phyloP scores from a whole-genome alignment of 2,113 vertebrate species.

The Engraulis encrasicolus region DNA sequence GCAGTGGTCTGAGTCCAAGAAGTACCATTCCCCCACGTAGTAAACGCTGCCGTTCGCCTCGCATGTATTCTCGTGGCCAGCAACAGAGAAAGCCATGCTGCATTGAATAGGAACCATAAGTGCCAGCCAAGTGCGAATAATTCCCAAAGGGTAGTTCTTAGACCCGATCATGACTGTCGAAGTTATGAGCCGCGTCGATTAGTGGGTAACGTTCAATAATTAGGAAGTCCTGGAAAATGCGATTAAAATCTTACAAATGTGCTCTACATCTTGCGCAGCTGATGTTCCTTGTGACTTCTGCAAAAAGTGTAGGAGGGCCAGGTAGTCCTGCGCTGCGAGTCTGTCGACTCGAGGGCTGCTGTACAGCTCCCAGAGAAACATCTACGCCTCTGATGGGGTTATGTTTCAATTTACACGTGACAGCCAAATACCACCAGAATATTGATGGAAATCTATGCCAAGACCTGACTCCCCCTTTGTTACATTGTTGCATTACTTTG shows the following conservation, averaged over 20 bases:
- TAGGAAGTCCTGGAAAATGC: background rate
- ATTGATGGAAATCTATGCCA: background rate
- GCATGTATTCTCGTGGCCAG: constrained; percentile 74
- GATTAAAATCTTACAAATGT: background rate
- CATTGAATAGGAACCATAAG: constrained; percentile 56
- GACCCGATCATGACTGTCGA: background rate
- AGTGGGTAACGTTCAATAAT: background rate
- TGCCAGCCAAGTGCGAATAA: constrained; percentile 49
- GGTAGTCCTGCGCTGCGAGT: background rate
- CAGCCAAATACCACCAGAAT: constrained; percentile 21
- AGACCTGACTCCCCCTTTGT: background rate
- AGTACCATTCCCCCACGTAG: constrained; percentile 84
- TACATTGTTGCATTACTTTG: background rate
- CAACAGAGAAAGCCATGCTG: constrained; percentile 64
- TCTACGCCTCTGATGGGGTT: constrained; percentile 52
- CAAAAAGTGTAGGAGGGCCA: background rate
- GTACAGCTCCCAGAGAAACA: constrained; percentile 46
- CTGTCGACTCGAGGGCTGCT: background rate
- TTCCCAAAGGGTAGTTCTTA: constrained; percentile 19
- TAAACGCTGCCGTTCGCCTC: constrained; percentile 82
- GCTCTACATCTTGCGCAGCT: background rate
- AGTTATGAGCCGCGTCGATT: background rate
- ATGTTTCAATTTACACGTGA: constrained; percentile 56
- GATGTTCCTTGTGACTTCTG: background rate
- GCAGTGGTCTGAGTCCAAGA: constrained; percentile 81